Conservation (phyloP, 2,797 vertebrate species). For the Sebastes diploproa region DNA sequence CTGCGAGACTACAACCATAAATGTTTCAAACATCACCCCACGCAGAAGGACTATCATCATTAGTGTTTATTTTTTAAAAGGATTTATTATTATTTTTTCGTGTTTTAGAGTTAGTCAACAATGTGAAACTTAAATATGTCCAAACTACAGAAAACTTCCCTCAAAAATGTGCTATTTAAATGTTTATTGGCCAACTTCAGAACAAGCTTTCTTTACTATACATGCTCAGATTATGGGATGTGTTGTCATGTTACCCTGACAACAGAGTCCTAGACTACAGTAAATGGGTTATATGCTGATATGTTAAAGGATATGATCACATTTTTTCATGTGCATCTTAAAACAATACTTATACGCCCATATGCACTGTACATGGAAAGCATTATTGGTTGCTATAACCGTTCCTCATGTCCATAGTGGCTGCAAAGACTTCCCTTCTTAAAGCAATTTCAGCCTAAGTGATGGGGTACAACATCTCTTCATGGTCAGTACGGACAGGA, state of each 20-base stretch:
- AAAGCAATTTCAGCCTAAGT: neutral
- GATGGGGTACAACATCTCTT: neutral
- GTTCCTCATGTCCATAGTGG: neutral
- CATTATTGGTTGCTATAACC: neutral
- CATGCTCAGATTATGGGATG: neutral
- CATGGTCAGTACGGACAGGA: neutral
- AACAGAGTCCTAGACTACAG: neutral
- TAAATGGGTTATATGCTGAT: neutral
- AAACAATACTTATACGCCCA: neutral
- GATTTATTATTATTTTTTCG: neutral
- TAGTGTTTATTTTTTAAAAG: neutral
- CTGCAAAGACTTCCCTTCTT: neutral
- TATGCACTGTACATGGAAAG: neutral
- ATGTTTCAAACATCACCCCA: slow-evolving; percentile 1
- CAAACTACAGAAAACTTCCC: neutral
- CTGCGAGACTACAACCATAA: neutral
- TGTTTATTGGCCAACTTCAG: neutral
- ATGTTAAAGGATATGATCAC: neutral
- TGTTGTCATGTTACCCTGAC: neutral
- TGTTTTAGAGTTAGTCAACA: neutral
- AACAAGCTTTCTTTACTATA: neutral
- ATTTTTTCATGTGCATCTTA: neutral
- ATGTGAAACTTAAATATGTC: neutral
- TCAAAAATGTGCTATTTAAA: neutral
- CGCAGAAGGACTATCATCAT: neutral